Base-by-base conservation (phyloP, 1,140 invertebrate species). In the Pseudomyrmex dendroicus region DNA sequence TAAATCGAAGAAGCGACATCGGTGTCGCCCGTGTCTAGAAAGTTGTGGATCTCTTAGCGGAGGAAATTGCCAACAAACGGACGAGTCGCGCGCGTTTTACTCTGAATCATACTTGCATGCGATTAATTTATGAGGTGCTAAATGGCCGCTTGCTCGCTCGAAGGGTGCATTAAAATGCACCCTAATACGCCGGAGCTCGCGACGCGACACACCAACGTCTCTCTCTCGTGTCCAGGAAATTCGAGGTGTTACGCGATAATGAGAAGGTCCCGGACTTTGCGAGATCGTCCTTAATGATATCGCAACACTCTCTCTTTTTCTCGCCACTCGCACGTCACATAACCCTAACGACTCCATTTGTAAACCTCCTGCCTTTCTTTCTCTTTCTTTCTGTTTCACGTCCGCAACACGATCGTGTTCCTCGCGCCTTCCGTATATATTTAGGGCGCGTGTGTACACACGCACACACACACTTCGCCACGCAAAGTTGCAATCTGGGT, bases 61-160 rank as follows among this genome's bases (percentile, higher is more conserved):
- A 35, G 22, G 50, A 57, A 72, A 15, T 61, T 22, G 35, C 17
- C 57, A 64, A 83, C 83, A 85, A 87, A 84, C 72, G 57, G 86
- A n/a, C 59, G n/a, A 2, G n/a, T n/a, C 54, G 46, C 54, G 61
- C 35, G 35, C 35, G 0, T 35, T 86, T 89, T 86, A 86, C 35
- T 22, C 46, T 86, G 68, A 67, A 57, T 74, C 82, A 80, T 87
- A 84, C 76, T 54, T 20, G 20, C 57, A 83, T 70, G 59, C 88
- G 86, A 90, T 90, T 90, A 87, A 90, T 90, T 90, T 90, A 90
- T 77, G 85, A 89, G 86, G 89, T 89, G 89, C 35, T 87, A 89
- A 90, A 90, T 46, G 76, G 54, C 57, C 52, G 86, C 46, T 5
- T 50, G 61, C 44, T 20, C 20, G 44, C 17, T 50, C 7, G 54